Percentiles rank a stretch among this genome's conserved stretches.
Evolutionary conservation across 1,140 invertebrate genomes (phyloP).

Genomic region (Brachionus sp.): DNA sequence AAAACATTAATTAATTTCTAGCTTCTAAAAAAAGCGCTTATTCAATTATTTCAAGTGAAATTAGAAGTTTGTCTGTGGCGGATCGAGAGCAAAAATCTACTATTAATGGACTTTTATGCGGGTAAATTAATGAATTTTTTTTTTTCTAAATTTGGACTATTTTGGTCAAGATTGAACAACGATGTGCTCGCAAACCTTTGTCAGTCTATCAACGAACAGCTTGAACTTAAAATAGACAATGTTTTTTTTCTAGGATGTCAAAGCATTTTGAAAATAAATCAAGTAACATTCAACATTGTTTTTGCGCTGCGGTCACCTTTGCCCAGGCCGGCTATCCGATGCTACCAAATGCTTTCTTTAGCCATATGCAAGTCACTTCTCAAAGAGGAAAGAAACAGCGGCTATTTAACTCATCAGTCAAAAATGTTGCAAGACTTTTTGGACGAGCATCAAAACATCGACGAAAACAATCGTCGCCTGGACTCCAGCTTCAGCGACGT

Average conservation of each 20-base stretch:
- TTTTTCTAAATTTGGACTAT: too few species aligned
- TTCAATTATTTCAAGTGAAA: background rate
- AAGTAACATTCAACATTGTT: conserved; percentile 31
- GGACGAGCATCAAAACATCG: conserved; percentile 17
- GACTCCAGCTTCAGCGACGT: conserved; percentile 20
- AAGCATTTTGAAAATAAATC: conserved; percentile 33
- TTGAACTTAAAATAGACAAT: conserved; percentile 45
- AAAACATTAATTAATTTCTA: background rate
- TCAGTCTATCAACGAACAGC: background rate
- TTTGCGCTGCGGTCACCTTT: conserved; percentile 26
- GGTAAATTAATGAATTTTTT: too few species aligned
- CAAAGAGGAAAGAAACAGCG: conserved; percentile 31
- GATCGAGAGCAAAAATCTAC: background rate
- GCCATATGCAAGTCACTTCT: background rate
- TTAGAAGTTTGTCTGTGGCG: background rate
- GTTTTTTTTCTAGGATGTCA: conserved; percentile 11
- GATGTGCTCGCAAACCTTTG: conserved; percentile 17
- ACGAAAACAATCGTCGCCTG: conserved; percentile 14
- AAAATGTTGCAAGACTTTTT: background rate
- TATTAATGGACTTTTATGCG: conserved; percentile 25
- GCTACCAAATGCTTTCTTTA: conserved; percentile 7
- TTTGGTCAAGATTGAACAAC: background rate
- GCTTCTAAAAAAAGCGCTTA: conserved; percentile 3
- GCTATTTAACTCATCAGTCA: background rate
- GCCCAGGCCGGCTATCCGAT: conserved; percentile 15